Conservation (phyloP, 1,140 invertebrate genomes). For the Orchestia grillus region DNA sequence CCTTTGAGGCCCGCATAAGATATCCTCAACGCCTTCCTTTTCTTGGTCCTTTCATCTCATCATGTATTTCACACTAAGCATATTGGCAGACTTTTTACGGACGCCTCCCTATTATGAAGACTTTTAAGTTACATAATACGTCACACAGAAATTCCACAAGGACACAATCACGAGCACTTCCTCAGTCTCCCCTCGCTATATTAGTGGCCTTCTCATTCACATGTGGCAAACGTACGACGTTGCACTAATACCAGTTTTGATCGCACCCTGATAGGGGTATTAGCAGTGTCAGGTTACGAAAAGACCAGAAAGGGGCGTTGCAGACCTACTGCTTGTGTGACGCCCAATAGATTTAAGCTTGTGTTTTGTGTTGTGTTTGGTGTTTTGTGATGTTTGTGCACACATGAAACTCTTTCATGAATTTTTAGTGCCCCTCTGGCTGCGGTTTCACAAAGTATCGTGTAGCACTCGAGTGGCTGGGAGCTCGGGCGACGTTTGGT, state of each 20-base stretch:
- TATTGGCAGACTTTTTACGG: background rate
- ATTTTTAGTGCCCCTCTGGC: background rate
- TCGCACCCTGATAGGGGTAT: background rate
- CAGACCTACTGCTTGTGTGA: background rate
- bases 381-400: background rate
- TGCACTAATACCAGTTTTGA: constrained; percentile 1
- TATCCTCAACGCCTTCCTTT: background rate
- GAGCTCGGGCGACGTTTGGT: background rate
- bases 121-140: background rate
- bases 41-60: background rate
- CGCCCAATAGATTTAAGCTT: constrained; percentile 30
- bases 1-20: background rate
- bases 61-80: background rate
- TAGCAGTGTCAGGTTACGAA: constrained; percentile 23
- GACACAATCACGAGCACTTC: background rate
- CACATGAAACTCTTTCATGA: constrained; percentile 28
- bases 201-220: background rate
- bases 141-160: background rate
- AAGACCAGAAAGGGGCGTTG: constrained; percentile 31
- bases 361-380: constrained; percentile 35
- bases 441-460: constrained; percentile 32
- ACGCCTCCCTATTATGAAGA: background rate
- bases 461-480: background rate
- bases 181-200: background rate
- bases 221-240: background rate